Conservation (phyloP, 2,113 vertebrate genomes). For the Chaetops frenatus region DNA sequence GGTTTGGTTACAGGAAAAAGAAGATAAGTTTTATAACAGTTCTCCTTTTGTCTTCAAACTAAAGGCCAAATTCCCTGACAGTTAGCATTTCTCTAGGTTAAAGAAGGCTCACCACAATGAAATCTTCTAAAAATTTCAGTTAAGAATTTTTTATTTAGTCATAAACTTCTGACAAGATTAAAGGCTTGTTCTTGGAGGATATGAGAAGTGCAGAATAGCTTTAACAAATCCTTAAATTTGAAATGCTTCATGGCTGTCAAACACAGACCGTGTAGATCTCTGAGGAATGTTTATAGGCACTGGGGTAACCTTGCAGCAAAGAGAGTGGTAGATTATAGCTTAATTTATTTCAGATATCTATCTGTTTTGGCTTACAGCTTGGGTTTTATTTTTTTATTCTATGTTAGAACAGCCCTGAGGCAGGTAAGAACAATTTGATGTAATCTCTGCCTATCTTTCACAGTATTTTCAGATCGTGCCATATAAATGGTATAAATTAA, state of each 20-base stretch:
- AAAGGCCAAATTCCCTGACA: background rate
- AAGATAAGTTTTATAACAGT: background rate
- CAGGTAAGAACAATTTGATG: background rate
- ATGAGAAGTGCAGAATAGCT: background rate
- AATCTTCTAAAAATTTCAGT: background rate
- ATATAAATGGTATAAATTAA: slow-evolving; percentile 4
- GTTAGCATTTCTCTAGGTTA: background rate
- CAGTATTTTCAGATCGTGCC: background rate
- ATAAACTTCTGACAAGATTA: slow-evolving; percentile 10
- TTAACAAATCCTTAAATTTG: slow-evolving; percentile 12
- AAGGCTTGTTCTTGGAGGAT: background rate
- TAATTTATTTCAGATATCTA: slow-evolving; percentile 39
- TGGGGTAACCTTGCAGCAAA: slow-evolving; percentile 31
- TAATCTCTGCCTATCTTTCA: slow-evolving; percentile 9
- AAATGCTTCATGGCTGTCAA: slow-evolving; percentile 2
- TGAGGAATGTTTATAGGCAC: background rate
- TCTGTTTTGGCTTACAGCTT: slow-evolving; percentile 4
- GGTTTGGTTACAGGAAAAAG: background rate
- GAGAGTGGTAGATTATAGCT: background rate
- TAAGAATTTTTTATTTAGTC: background rate
- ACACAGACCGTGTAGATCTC: background rate
- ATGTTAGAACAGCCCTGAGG: slow-evolving; percentile 19
- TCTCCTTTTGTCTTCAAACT: background rate
- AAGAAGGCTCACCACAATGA: background rate
- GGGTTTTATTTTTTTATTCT: background rate